Conservation (phyloP, 2,113 vertebrate species). For the Riparia riparia region DNA sequence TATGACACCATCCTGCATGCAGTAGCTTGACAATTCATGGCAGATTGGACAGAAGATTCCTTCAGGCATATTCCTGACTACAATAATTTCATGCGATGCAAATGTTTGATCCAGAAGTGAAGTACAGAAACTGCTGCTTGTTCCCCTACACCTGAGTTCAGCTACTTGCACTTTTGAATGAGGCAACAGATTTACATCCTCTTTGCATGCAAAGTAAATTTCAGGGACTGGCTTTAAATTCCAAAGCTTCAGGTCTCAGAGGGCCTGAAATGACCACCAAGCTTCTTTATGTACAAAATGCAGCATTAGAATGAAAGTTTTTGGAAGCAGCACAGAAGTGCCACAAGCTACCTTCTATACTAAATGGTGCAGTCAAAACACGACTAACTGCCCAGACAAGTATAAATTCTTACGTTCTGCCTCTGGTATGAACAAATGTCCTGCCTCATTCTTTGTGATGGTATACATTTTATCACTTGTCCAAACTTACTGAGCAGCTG, state of each 20-base stretch:
- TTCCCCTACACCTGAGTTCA: neutral
- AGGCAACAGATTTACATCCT: neutral
- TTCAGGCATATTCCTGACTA: neutral
- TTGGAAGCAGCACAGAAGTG: neutral
- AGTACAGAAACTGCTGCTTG: neutral
- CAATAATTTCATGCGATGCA: neutral
- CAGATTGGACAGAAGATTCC: neutral
- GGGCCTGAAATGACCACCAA: neutral
- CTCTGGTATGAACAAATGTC: neutral
- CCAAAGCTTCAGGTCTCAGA: neutral
- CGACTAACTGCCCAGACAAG: neutral
- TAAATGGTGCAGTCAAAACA: neutral
- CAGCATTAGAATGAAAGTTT: neutral
- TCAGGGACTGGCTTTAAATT: neutral
- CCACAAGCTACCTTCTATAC: neutral
- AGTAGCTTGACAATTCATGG: neutral
- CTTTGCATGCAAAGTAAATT: neutral
- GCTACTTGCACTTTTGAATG: neutral
- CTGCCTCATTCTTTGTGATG: neutral
- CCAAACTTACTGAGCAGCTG: neutral
- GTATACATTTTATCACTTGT: neutral
- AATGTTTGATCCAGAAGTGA: neutral
- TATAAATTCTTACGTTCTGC: neutral
- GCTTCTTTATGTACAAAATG: neutral
- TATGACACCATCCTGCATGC: neutral